A percentile compares a stretch with the other conserved stretches of the same genome.
Evolutionary conservation across 1,140 invertebrate genomes (phyloP).

Genomic region (Tetragnatha versicolor): DNA sequence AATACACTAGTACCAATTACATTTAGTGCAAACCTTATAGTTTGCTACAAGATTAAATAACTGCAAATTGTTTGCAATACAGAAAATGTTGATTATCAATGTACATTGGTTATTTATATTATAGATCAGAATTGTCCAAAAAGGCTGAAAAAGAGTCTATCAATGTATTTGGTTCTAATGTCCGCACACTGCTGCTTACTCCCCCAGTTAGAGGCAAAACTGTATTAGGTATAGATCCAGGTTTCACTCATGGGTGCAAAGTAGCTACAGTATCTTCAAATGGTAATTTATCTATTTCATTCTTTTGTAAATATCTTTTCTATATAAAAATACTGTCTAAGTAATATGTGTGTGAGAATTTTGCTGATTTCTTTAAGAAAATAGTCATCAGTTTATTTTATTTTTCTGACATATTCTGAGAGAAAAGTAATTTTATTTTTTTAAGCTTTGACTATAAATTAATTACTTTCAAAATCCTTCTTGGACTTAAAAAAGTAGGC

Average conservation of each 20-base stretch:
- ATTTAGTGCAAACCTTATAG: too few species aligned
- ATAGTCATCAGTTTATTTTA: too few species aligned
- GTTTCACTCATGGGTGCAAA: slow-evolving; percentile 87
- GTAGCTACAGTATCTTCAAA: slow-evolving; percentile 73
- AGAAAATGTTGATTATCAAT: too few species aligned
- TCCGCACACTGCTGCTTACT: slow-evolving; percentile 81
- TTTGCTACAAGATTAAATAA: too few species aligned
- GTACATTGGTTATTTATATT: too few species aligned
- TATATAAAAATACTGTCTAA: neutral
- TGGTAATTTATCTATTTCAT: slow-evolving; percentile 2
- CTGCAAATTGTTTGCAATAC: too few species aligned
- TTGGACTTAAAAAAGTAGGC: too few species aligned
- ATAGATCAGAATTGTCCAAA: slow-evolving; percentile 76
- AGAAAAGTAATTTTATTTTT: too few species aligned
- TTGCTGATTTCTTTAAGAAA: neutral
- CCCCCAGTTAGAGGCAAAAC: slow-evolving; percentile 80
- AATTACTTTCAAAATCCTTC: too few species aligned
- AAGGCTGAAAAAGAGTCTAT: slow-evolving; percentile 81
- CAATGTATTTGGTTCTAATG: slow-evolving; percentile 81
- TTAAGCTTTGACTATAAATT: too few species aligned
- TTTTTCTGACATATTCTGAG: too few species aligned
- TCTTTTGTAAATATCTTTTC: neutral
- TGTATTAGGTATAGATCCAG: slow-evolving; percentile 86
- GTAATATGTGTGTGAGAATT: neutral
- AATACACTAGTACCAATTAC: too few species aligned